Conservation (phyloP, 2,888 invertebrate genomes). For the Lasioglossum lativentre region DNA sequence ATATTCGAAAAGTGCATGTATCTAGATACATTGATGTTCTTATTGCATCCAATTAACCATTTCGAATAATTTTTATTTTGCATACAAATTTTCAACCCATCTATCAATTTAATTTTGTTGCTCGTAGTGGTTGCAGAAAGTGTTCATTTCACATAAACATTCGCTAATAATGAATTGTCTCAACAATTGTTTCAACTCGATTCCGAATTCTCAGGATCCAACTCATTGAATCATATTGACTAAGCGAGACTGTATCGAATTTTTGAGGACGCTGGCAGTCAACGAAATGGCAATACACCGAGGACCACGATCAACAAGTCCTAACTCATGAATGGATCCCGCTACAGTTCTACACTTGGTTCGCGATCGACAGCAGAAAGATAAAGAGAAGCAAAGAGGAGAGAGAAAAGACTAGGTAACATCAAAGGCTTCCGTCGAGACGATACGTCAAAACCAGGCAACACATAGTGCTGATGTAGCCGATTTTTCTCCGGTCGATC, state of each 20-base stretch:
- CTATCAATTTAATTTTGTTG: too few species aligned
- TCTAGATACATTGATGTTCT: background rate
- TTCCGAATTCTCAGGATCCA: too few species aligned
- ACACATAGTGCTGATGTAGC: background rate
- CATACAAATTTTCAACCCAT: too few species aligned
- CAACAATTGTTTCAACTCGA: too few species aligned
- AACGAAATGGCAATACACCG: background rate
- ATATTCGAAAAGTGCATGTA: too few species aligned
- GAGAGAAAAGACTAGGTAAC: background rate
- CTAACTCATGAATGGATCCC: background rate
- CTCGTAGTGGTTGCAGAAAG: too few species aligned
- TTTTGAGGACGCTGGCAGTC: background rate
- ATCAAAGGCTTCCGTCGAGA: constrained; percentile 1
- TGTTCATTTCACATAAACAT: too few species aligned
- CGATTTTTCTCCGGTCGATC: constrained; percentile 1
- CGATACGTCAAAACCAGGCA: background rate
- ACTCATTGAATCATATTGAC: too few species aligned
- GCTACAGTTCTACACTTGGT: background rate
- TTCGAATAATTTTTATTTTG: too few species aligned
- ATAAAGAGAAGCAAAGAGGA: background rate
- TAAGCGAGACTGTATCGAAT: background rate
- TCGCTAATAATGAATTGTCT: too few species aligned
- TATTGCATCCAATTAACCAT: background rate
- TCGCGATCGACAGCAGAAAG: background rate
- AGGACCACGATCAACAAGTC: background rate